These are phyloP conservation scores for Burhinus oedicnemus DNA, from an alignment of 2,113 vertebrate genomes.

Conservation along the genomic window DNA sequence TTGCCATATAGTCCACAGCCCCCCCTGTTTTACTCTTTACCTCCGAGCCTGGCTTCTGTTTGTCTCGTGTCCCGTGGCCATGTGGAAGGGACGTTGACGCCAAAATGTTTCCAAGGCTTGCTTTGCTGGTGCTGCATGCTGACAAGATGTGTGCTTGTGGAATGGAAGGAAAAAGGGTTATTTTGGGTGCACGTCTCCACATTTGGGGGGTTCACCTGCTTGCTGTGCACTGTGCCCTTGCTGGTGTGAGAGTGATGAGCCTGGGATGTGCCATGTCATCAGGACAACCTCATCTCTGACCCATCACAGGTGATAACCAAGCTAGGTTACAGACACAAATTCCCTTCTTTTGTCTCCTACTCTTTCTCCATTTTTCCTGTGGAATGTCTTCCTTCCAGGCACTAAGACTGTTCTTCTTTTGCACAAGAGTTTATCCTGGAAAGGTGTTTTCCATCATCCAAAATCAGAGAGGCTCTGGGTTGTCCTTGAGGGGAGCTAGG, in stretches of 20 bases:
- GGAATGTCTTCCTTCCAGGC: not conserved
- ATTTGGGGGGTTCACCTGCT: not conserved
- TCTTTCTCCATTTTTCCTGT: not conserved
- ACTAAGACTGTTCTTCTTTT: not conserved
- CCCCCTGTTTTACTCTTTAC: not conserved
- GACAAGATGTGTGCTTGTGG: not conserved
- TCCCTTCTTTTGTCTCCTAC: not conserved
- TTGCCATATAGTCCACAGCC: not conserved
- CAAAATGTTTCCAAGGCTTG: accelerated
- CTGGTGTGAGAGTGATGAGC: not conserved
- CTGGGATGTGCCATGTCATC: not conserved
- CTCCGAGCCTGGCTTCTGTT: slow-evolving; percentile 40
- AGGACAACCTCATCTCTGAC: not conserved
- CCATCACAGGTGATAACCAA: not conserved
- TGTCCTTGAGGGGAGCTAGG: not conserved
- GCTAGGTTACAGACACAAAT: not conserved
- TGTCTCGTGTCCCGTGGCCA: not conserved
- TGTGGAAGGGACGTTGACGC: not conserved
- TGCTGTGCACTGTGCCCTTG: accelerated
- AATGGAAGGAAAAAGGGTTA: not conserved
- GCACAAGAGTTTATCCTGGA: not conserved
- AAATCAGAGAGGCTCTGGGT: not conserved
- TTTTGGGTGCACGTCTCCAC: not conserved
- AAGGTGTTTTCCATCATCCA: not conserved
- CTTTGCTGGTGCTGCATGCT: not conserved